Evolutionary conservation across 2,888 invertebrate genomes (phyloP).

Genomic region (Caenorhabditis becei): DNA sequence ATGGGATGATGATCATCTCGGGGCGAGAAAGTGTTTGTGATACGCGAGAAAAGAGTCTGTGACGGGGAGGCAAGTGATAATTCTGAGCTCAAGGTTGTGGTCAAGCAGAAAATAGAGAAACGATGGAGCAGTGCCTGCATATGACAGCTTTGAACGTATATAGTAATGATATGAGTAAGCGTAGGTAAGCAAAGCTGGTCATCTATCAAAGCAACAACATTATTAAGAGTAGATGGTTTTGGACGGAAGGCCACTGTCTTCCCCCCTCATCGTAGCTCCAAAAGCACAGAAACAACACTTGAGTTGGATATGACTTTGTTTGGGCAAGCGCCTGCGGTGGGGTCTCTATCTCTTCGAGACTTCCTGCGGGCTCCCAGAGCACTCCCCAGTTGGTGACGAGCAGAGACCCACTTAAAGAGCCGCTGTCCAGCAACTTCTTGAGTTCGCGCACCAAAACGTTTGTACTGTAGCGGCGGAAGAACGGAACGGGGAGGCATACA

Average conservation of each 20-base stretch:
- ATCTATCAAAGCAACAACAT: slow-evolving; percentile 11
- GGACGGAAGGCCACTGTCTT: slow-evolving; percentile 14
- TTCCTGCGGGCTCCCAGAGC: slow-evolving; percentile 56
- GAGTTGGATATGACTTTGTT: slow-evolving; percentile 65
- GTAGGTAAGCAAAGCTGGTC: slow-evolving; percentile 3
- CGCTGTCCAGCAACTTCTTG: slow-evolving; percentile 60
- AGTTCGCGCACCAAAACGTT: slow-evolving; percentile 59
- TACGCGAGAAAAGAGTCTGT: neutral
- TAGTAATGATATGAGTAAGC: slow-evolving; percentile 11
- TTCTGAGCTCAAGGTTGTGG: neutral
- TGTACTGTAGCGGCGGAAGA: slow-evolving; percentile 57
- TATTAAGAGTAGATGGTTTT: slow-evolving; percentile 39
- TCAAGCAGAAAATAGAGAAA: neutral
- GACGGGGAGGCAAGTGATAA: neutral
- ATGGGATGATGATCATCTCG: neutral
- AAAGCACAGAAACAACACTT: slow-evolving; percentile 66
- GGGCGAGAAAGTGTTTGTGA: neutral
- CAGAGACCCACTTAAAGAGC: slow-evolving; percentile 56
- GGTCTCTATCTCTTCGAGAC: slow-evolving; percentile 53
- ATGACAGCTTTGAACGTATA: neutral
- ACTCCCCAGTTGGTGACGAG: slow-evolving; percentile 28
- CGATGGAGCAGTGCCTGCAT: neutral
- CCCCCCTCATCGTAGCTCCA: slow-evolving; percentile 47
- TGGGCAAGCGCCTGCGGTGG: slow-evolving; percentile 57
- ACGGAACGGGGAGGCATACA: slow-evolving; percentile 19